These are phyloP conservation scores for Triplophysa dalaica DNA, from an alignment of 2,113 vertebrate species.

Conservation along the genomic window DNA sequence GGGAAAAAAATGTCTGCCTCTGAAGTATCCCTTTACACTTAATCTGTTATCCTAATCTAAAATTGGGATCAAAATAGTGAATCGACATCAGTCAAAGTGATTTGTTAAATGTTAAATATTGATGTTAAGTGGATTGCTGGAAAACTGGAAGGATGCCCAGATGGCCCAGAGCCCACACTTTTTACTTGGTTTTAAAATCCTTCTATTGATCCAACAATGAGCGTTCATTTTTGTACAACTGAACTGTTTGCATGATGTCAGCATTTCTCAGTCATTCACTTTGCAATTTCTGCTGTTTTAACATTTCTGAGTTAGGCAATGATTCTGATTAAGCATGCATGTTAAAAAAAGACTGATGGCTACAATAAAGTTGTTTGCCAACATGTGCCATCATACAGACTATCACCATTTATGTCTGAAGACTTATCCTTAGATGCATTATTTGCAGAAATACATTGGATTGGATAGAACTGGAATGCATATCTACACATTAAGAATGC, in stretches of 20 bases:
- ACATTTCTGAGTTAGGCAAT: not conserved
- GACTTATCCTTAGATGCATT: too few relatives aligned
- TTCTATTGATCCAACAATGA: slow-evolving; percentile 28
- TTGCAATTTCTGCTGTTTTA: not conserved
- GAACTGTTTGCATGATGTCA: not conserved
- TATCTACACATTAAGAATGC: too few relatives aligned
- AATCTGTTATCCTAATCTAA: not conserved
- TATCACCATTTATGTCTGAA: too few relatives aligned
- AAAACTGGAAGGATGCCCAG: slow-evolving; percentile 10
- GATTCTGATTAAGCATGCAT: slow-evolving; percentile 7
- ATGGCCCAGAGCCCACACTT: not conserved
- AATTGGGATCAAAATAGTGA: not conserved
- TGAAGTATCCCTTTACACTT: not conserved
- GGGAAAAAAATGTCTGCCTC: too few relatives aligned
- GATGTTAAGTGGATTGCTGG: slow-evolving; percentile 1
- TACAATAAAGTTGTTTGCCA: too few relatives aligned
- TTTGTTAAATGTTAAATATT: slow-evolving; percentile 23
- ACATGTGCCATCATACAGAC: too few relatives aligned
- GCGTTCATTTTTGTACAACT: not conserved
- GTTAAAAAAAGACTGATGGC: not conserved
- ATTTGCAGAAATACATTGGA: too few relatives aligned
- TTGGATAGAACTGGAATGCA: too few relatives aligned
- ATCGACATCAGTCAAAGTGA: not conserved
- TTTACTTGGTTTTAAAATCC: slow-evolving; percentile 23
- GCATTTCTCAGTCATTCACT: not conserved